Evolutionary conservation across 2,113 vertebrate genomes (phyloP).

Genomic region (Myotis yumanensis): DNA sequence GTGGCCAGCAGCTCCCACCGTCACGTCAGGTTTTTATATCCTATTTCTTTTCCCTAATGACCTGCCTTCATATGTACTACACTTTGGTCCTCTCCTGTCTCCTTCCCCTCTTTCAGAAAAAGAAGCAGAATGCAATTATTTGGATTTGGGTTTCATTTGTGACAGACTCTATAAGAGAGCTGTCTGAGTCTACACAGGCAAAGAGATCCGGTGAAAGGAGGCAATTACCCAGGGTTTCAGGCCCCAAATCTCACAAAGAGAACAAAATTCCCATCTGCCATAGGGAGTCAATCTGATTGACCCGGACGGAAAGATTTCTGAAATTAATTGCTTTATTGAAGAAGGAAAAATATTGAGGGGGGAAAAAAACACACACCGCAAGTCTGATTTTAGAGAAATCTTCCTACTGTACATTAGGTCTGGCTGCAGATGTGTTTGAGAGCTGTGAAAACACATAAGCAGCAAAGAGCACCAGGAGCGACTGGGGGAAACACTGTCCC

Average conservation of each 20-base stretch:
- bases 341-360: not conserved
- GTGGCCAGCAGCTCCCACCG: slow-evolving; percentile 64
- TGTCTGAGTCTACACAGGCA: slow-evolving; percentile 54
- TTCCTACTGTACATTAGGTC: not conserved
- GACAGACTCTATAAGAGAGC: slow-evolving; percentile 61
- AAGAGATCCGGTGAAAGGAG: slow-evolving; percentile 30
- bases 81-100: slow-evolving; percentile 50
- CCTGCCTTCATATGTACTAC: slow-evolving; percentile 55
- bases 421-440: slow-evolving; percentile 35
- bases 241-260: slow-evolving; percentile 77
- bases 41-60: slow-evolving; percentile 74
- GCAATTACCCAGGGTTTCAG: slow-evolving; percentile 80
- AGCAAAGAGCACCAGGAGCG: slow-evolving; percentile 15
- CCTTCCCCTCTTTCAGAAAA: slow-evolving; percentile 5
- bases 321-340: slow-evolving; percentile 38
- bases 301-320: not conserved
- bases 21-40: slow-evolving; percentile 74
- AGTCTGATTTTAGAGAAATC: not conserved
- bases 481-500: not conserved
- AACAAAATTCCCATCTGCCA: slow-evolving; percentile 49
- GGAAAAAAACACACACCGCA: not conserved
- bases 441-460: not conserved
- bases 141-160: slow-evolving; percentile 57
- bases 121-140: slow-evolving; percentile 55
- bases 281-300: not conserved